Evolutionary conservation across 2,797 vertebrate genomes (phyloP), one percentile per base, ranked within the genome.

Genomic region (Pseudochirops corinnae): DNA sequence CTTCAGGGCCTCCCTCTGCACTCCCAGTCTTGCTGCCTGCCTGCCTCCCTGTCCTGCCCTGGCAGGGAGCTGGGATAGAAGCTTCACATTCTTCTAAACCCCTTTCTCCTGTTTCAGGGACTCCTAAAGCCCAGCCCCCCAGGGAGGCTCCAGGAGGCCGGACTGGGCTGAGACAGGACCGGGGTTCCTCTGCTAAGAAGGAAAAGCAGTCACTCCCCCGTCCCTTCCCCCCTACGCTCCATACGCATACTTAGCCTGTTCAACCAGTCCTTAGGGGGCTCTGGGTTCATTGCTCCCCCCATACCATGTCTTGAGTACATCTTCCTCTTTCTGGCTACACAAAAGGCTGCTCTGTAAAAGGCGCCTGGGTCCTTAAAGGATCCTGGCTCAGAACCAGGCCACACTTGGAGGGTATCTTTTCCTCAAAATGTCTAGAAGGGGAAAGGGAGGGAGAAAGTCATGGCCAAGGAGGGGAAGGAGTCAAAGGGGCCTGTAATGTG

Each of bases 341-440:
- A 82, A 96, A 94, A 62, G 97, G 95, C 97, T 74, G 97, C 82
- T 94, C 96, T 98, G 95, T 97, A 96, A 92, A 97, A 94, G 97
- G 97, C 96, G 96, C 97, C 96, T 97, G 98, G 98, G 97, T 93
- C 96, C 93, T 90, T 94, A 98, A 96, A 97, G 94, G 97, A 98
- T 46, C 0, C 29, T 98, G 98, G 98, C 97, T 96, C 93, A 24
- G 0, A 0, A 98, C 98, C 98, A 98, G 93, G 31, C 97, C n/a
- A 97, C 58, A 92, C 94, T 95, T 94, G 96, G 92, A 96, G 93
- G 93, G 91, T 94, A 96, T 98, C 96, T 96, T 97, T 95, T 97
- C 93, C 93, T 0, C 4, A 56, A 74, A 94, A 94, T 93, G 14
- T 52, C 55, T n/a, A 14, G 3, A 55, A 74, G 90, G 24, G n/a